These are phyloP conservation scores for Diplosoma virens DNA, from an alignment of 23 tunicate genomes.

Conservation along the genomic window DNA sequence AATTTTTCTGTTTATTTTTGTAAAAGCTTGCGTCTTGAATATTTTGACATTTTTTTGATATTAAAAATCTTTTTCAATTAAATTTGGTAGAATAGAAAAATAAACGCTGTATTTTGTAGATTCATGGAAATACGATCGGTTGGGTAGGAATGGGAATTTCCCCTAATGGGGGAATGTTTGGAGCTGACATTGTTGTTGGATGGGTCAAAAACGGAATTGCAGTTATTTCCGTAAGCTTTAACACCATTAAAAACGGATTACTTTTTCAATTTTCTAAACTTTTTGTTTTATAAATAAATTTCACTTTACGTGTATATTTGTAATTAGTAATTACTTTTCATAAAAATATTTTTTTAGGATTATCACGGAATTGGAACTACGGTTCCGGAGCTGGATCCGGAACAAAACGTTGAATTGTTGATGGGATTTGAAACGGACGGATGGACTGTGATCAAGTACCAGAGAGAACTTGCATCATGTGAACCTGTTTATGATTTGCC, in stretches of 20 bases:
- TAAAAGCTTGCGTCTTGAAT: background rate
- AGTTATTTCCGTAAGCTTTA: background rate
- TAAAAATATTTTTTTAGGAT: constrained; percentile 20
- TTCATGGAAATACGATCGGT: constrained; percentile 24
- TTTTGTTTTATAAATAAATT: no score
- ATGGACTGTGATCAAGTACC: constrained; percentile 59
- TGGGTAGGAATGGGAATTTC: constrained; percentile 44
- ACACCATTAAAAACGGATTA: no score
- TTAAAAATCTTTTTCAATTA: no score
- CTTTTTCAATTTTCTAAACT: no score
- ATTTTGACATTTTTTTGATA: background rate
- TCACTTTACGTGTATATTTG: no score
- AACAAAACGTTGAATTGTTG: constrained; percentile 46
- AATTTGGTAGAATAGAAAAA: no score
- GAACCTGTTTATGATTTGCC: constrained; percentile 37
- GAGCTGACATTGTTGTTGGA: constrained; percentile 34
- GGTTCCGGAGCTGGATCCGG: constrained; percentile 42
- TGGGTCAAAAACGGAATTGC: constrained; percentile 26
- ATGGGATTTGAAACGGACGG: constrained; percentile 34
- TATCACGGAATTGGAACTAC: constrained; percentile 40
- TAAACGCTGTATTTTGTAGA: background rate
- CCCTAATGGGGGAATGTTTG: constrained; percentile 34
- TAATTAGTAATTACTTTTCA: no score
- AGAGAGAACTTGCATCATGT: constrained; percentile 49
- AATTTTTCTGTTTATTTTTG: no score